Base-by-base conservation (phyloP, 1,140 invertebrate genomes). In the Brachionus plicatilis region DNA sequence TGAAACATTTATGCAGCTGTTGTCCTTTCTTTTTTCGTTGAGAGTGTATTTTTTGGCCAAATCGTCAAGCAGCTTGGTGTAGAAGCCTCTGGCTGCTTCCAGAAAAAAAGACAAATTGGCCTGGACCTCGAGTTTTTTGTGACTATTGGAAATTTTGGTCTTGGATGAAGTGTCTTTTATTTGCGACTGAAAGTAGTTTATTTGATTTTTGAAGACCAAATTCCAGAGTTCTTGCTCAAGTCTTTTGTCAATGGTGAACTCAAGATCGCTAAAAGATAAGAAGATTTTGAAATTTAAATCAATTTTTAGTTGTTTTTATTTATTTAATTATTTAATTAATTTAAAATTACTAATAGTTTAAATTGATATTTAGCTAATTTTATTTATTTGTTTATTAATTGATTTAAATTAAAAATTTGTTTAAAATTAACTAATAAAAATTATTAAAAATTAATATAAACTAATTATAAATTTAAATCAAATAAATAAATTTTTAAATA, bases 201-300 rank as follows among this genome's bases (percentile, higher is more conserved):
- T 83, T 53, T 83, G 60, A 24, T 68, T 83, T 60, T 83, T 83
- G 37, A 83, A 83, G 3, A 83, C 60, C 20, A 83, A 53, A 27
- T 68, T 83, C 82, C 82, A 83, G 14, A 83, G 27, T 3, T 83
- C 82, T 47, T 83, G 82, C 41, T 83, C 82, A 0, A 83, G 2
- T 56, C 68, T 68, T 43, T 83, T 83, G 27, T 83, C 82, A 20
- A 83, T 47, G 4, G 82, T 68, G 37, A 70, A 83, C 24, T 72
- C 68, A 17, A 83, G 20, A 45, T 83, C 82, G 12, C 60, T 68
- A 1, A 68, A 65, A 11, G 45, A 20, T 41, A 27, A 65, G 27
- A 65, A 24, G 27, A 24, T 8, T 20, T 24, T n/a, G n/a, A n/a
- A n/a, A n/a, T n/a, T n/a, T 17, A 60, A 24, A 60, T 60, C 4